Evolutionary conservation across 2,113 vertebrate genomes (phyloP), one percentile per base, ranked within the genome.

Genomic region (Hyperoodon ampullatus): DNA sequence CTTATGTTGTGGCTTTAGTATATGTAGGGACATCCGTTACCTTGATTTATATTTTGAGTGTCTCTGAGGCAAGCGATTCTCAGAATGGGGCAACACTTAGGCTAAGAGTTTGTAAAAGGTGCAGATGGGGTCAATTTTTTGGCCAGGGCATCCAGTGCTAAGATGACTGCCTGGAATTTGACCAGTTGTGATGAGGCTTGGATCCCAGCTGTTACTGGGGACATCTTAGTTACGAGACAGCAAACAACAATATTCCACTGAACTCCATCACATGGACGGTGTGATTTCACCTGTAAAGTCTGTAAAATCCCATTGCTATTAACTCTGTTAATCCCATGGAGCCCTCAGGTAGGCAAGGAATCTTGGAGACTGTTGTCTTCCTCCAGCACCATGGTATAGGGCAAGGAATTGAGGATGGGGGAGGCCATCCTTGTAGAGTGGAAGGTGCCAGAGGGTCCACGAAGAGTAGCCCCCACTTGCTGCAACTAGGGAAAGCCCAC

Each of bases 401-500:
- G 2, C 39, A 53, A 61, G 33, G n/a, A 14, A 61, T 61, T 61
- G 61, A 70, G 70, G 14, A 39, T 8, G 47, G 53, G 21, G 74
- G 28, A 50, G 30, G 44, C 47, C 47, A 77, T 30, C 14, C 53
- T 53, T 53, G 53, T 53, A 53, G 42, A 28, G 44, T n/a, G 23
- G 35, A 47, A 35, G 58, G 65, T 47, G 30, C 23, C 50, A 28
- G 13, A 30, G 53, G 60, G 21, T 16, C 15, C 53, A 53, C 15
- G 0, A 53, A 53, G 15, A 53, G 50, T 16, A 16, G 15, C 15
- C 50, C 50, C 50, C 50, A 0, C 15, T 53, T 3, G 1, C 50
- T 53, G 15, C 50, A 53, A 53, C 50, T 53, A 53, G 15, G 16
- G 50, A 53, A 53, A 53, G 50, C 15, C 50, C 50, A 53, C 50